Evolutionary conservation across 1,140 invertebrate species (phyloP), one percentile per base, ranked within the genome.

Genomic region (Hesperophylax magnus): DNA sequence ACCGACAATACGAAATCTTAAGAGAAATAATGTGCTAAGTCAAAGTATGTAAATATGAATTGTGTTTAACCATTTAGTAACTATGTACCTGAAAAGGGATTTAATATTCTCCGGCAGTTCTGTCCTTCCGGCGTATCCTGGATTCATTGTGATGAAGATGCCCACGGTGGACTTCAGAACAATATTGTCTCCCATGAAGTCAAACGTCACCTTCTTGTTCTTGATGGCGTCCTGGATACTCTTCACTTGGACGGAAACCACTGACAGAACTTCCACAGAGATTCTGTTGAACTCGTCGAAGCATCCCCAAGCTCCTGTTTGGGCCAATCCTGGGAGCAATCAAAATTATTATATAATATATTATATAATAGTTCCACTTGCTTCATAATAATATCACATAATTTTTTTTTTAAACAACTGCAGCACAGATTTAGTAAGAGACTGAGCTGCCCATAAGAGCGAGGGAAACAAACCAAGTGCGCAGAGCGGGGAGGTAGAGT

Each of bases 211-310:
- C 85, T 95, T 96, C 84, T 95, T 94, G 74, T 92, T 91, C 85
- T 95, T 95, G 75, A 98, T 95, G 5, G 96, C 96, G 87, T 98
- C 97, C 83, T 97, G 92, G 52, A 97, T 93, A 77, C 90, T 91
- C 85, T 96, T 95, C 0, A 96, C 94, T 88, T 95, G 97, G 0
- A 98, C 96, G 1, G 97, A 96, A 4, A 98, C 96, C 5, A 98
- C 97, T 1, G 97, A 98, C 31, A 98, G 88, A 52, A 98, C 97
- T 89, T 98, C 97, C 1, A 98, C 94, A 0, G 96, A 96, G 80
- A 98, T 98, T 77, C 97, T 91, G 89, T 98, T 98, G 87, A 98
- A 98, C 87, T 98, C 97, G 87, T 98, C 97, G 88, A 98, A 98
- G 86, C 97, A 98, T 24, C 97, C 97, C 97, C 97, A 98, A 8